Conservation (phyloP, 2,113 vertebrate species). For the Seriola quinqueradiata region DNA sequence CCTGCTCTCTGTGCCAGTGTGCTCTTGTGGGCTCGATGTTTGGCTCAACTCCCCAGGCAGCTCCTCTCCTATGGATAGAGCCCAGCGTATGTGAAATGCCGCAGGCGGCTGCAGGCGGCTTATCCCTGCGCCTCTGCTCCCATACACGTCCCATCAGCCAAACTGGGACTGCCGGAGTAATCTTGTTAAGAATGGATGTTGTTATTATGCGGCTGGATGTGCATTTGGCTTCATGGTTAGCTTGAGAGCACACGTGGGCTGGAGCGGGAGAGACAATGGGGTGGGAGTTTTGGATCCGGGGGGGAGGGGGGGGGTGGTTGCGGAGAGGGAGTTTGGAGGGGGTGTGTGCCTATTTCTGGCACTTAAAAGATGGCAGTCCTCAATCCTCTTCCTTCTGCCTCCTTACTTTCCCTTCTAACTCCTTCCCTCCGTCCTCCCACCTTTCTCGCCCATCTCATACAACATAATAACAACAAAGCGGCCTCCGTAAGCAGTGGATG, state of each 20-base stretch:
- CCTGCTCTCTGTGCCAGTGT: constrained; percentile 64
- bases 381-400: constrained; percentile 50
- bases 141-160: constrained; percentile 77
- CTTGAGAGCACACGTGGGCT: constrained; percentile 78
- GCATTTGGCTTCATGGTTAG: constrained; percentile 73
- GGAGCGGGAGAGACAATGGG: constrained; percentile 73
- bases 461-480: constrained; percentile 70
- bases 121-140: constrained; percentile 71
- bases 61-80: constrained; percentile 72
- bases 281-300: constrained; percentile 53
- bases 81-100: constrained; percentile 65
- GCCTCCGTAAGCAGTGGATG: constrained; percentile 55
- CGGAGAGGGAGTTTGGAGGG: background rate
- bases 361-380: constrained; percentile 73
- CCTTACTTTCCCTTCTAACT: constrained; percentile 12
- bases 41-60: constrained; percentile 72
- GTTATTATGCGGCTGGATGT: constrained; percentile 79
- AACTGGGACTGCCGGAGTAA: constrained; percentile 80
- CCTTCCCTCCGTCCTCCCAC: background rate
- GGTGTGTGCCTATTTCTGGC: constrained; percentile 76
- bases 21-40: constrained; percentile 68
- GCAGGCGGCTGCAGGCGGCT: constrained; percentile 72
- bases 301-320: constrained; percentile 19
- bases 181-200: constrained; percentile 84
- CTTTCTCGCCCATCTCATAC: constrained; percentile 13